Percentiles rank a stretch among this genome's conserved stretches.
Evolutionary conservation across 2,113 vertebrate genomes (phyloP).

Genomic region (Anguilla rostrata): DNA sequence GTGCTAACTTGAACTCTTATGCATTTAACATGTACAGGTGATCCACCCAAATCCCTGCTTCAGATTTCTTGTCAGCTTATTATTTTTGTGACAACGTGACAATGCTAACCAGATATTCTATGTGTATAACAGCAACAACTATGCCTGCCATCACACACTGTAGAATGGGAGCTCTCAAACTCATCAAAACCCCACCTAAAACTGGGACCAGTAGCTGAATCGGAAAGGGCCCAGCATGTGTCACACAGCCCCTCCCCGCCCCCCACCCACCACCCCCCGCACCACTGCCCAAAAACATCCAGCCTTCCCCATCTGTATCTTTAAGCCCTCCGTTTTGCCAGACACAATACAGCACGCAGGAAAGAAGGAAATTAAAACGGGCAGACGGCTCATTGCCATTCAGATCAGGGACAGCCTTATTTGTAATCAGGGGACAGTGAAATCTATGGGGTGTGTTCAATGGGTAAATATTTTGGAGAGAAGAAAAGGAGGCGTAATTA

Average conservation of each 20-base stretch:
- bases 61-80: not conserved
- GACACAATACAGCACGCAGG: not conserved
- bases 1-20: too few species aligned
- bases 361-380: constrained; percentile 7
- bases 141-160: too few species aligned
- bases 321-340: not conserved
- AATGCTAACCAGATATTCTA: not conserved
- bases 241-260: too few species aligned
- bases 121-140: not conserved
- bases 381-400: not conserved
- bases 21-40: not conserved
- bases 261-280: too few species aligned
- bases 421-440: not conserved
- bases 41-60: not conserved
- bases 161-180: not conserved
- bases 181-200: not conserved
- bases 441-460: constrained; percentile 4
- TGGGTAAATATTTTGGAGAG: constrained; percentile 7
- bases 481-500: not conserved
- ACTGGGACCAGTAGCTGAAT: not conserved
- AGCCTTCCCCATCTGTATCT: not conserved
- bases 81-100: not conserved
- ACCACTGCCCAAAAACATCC: not conserved
- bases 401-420: not conserved
- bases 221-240: too few species aligned